Evolutionary conservation across 2,888 invertebrate species (phyloP).

Genomic region (Xestoiulus laeticollis): DNA sequence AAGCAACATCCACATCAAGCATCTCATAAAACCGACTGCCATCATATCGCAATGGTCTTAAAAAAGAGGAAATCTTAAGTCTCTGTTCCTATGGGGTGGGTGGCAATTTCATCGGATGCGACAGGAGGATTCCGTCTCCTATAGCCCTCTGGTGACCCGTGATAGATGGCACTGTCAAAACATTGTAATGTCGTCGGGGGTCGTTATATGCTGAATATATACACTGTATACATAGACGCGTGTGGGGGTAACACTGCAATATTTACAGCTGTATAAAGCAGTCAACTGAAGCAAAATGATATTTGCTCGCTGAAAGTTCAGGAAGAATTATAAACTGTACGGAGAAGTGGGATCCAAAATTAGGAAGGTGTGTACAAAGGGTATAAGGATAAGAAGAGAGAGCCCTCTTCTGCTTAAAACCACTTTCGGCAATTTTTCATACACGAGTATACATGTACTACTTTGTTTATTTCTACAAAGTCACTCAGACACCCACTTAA

Average conservation of each 20-base stretch:
- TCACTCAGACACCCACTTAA: slow-evolving; percentile 14
- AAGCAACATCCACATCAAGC: slow-evolving; percentile 21
- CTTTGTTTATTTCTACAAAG: slow-evolving; percentile 34
- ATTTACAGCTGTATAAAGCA: slow-evolving; percentile 1
- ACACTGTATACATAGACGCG: not conserved
- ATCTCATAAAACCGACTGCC: not conserved
- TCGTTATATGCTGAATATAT: not conserved
- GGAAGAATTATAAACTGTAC: not conserved
- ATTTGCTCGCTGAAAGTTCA: slow-evolving; percentile 29
- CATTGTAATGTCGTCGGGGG: slow-evolving; percentile 40
- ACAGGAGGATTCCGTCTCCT: slow-evolving; percentile 40
- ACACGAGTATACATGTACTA: not conserved
- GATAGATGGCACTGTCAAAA: slow-evolving; percentile 50
- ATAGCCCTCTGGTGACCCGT: slow-evolving; percentile 49
- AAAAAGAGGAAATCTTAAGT: slow-evolving; percentile 25
- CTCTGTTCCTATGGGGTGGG: slow-evolving; percentile 31
- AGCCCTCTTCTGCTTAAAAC: not conserved
- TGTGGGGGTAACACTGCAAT: not conserved
- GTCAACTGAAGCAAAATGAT: slow-evolving; percentile 30
- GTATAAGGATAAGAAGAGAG: not conserved
- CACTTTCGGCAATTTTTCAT: slow-evolving; percentile 5
- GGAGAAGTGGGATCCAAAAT: slow-evolving; percentile 3
- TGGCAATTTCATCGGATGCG: slow-evolving; percentile 40
- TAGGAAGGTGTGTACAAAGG: not conserved
- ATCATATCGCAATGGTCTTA: not conserved